phyloP scores from a whole-genome alignment of 64 coral and sea anemone genomes.

The Dendronephthya gigantea region DNA sequence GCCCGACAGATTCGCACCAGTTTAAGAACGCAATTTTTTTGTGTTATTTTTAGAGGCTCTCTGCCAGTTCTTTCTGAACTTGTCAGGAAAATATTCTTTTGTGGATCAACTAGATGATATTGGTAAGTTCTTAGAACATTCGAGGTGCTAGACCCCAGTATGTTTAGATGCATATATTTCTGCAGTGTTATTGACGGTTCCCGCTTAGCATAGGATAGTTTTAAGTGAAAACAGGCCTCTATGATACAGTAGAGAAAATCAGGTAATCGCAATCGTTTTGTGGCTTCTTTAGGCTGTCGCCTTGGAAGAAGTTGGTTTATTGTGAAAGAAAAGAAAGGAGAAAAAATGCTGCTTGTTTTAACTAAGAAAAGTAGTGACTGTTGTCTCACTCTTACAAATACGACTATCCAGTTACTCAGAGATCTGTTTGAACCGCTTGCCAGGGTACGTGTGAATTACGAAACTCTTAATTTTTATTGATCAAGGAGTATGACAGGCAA shows the following conservation, averaged over 20 bases:
- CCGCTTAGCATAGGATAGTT: too few relatives aligned
- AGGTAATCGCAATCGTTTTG: too few relatives aligned
- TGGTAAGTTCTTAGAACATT: background rate
- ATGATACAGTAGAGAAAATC: too few relatives aligned
- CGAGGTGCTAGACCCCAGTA: too few relatives aligned
- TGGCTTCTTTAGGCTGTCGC: background rate
- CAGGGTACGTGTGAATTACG: background rate
- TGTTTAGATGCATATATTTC: too few relatives aligned
- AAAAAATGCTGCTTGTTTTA: background rate
- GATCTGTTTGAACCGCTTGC: background rate
- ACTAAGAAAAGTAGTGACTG: slow-evolving; percentile 1
- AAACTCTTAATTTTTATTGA: too few relatives aligned
- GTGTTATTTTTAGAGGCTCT: slow-evolving; percentile 1
- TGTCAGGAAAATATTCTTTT: slow-evolving; percentile 8
- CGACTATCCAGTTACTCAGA: background rate
- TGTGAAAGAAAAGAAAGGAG: background rate
- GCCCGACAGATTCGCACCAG: too few relatives aligned
- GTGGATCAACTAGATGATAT: background rate
- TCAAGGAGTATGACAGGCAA: too few relatives aligned
- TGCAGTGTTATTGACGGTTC: too few relatives aligned
- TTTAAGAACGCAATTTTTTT: background rate
- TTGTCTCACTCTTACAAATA: background rate
- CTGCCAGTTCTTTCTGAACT: slow-evolving; percentile 12
- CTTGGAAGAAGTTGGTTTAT: slow-evolving; percentile 17
- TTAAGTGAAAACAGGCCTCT: too few relatives aligned